Base-by-base conservation (phyloP, 30 jellyfish, hydroid and myxozoan species). In the Aurelia aurita region DNA sequence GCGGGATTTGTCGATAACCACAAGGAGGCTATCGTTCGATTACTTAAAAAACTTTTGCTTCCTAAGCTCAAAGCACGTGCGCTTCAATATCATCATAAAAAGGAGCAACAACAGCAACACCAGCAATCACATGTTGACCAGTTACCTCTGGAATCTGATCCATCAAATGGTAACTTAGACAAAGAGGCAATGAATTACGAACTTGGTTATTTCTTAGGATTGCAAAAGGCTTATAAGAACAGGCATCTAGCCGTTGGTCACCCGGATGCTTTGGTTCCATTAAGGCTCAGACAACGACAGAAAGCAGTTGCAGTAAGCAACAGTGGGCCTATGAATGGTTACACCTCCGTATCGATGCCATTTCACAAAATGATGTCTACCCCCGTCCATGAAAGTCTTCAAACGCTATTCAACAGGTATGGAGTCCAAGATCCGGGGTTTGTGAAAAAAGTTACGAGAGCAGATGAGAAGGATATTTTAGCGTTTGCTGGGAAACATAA, bases 111-210 rank as follows among this genome's bases (percentile, higher is more conserved):
- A 5, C 70, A 58, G 43, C 69, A 44, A 8, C 57, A 22, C 3
- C 34, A 39, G 51, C 51, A 39, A 39, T 15, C 51, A 39, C 51
- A 39, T 39, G 51, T 39, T 39, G 9, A 8, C 51, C 51, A 39
- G 16, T 39, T 39, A 15, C 47, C 67, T 7, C 67, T 61, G 19
- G 85, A 55, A 31, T 45, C 72, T 10, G 93, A 83, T 49, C 80
- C 69, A 7, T 35, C 78, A 12, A 61, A 70, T 53, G 74, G 83
- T 2, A 83, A 83, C 46, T 80, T 83, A 14, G 93, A 83, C 65
- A 83, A 70, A 71, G 93, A 83, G 54, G 93, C 93, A 16, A 83
- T 83, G 93, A 83, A 83, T 63, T 83, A 83, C 63, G 93, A 83
- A 47, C 86, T 83, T 22, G 93, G 93, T 18, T 83, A 83, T 69